Evolutionary conservation across 2,797 vertebrate genomes (phyloP).

Genomic region (Eulemur coronatus): DNA sequence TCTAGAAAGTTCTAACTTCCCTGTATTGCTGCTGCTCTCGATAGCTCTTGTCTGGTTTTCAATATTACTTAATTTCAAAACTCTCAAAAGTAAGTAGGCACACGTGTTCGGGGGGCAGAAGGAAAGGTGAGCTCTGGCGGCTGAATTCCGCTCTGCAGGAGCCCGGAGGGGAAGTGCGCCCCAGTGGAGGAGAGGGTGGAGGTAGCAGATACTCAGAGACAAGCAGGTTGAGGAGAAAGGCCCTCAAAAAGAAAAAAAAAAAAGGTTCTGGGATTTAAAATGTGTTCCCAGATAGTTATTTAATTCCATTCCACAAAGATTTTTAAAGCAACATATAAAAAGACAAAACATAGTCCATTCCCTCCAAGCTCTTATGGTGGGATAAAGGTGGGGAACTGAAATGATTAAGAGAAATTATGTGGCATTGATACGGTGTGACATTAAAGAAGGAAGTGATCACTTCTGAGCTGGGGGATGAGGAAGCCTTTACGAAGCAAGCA

Average conservation of each 20-base stretch:
- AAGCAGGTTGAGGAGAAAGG: neutral
- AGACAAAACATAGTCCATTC: neutral
- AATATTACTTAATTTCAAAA: neutral
- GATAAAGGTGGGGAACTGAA: too few species aligned
- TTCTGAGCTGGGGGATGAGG: neutral
- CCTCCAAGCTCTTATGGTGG: neutral
- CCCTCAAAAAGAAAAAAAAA: neutral
- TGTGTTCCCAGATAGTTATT: neutral
- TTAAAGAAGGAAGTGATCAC: neutral
- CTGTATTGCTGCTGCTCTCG: neutral
- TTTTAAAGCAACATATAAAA: neutral
- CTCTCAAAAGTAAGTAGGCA: neutral
- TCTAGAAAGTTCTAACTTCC: neutral
- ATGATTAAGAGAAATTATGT: neutral
- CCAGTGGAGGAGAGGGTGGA: fast-evolving
- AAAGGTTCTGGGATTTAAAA: neutral
- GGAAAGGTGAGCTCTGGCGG: neutral
- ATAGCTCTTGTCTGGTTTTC: neutral
- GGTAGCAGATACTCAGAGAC: neutral
- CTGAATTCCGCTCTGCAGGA: neutral
- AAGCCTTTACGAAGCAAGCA: neutral
- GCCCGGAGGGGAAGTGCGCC: neutral
- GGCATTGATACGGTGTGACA: neutral
- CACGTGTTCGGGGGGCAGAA: neutral
- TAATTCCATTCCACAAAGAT: neutral